These are phyloP conservation scores for Poicephalus meyeri DNA, from an alignment of 2,113 vertebrate genomes.

Conservation along the genomic window DNA sequence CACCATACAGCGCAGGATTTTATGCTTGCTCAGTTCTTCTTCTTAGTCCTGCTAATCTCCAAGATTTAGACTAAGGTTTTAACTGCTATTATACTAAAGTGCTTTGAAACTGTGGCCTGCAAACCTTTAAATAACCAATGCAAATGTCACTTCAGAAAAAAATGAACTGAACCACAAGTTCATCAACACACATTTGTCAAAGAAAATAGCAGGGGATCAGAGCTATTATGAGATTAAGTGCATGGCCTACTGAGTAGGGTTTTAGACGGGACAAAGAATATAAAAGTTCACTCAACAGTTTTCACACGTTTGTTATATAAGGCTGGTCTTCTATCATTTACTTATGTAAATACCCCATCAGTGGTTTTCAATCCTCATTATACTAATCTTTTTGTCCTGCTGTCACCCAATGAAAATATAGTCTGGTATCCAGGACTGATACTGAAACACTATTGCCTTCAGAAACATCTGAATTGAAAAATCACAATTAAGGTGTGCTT, in stretches of 20 bases:
- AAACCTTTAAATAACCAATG: constrained; percentile 72
- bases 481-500: constrained; percentile 18
- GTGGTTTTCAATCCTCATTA: constrained; percentile 53
- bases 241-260: constrained; percentile 75
- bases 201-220: constrained; percentile 82
- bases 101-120: constrained; percentile 59
- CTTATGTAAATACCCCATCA: constrained; percentile 62
- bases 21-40: constrained; percentile 20
- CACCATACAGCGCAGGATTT: neutral
- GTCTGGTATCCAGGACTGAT: neutral
- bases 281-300: constrained; percentile 79
- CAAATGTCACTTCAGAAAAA: constrained; percentile 67
- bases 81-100: constrained; percentile 68
- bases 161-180: constrained; percentile 74
- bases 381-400: constrained; percentile 36
- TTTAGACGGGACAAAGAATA: constrained; percentile 83
- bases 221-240: constrained; percentile 89
- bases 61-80: constrained; percentile 61
- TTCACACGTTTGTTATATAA: constrained; percentile 76
- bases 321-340: constrained; percentile 64
- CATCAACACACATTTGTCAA: constrained; percentile 83
- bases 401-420: constrained; percentile 11
- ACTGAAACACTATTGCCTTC: constrained; percentile 25
- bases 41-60: constrained; percentile 27
- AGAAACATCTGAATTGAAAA: constrained; percentile 32